A percentile compares a stretch with the other conserved stretches of the same genome.
phyloP scores from a whole-genome alignment of 2,888 invertebrate species.

The Eretmocerus hayati region DNA sequence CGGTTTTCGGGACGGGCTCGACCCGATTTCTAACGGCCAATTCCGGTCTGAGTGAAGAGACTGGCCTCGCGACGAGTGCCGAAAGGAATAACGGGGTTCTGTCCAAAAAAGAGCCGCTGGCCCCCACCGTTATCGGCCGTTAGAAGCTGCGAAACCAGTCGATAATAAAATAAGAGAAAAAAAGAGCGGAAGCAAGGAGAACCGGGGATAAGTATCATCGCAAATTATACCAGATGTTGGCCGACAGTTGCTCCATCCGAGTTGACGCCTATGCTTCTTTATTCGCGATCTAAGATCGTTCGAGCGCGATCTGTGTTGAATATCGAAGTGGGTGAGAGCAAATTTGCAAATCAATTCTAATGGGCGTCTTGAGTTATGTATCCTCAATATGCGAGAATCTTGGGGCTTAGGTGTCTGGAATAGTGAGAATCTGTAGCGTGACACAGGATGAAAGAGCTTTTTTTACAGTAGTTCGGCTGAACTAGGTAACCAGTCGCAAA shows the following conservation, averaged over 20 bases:
- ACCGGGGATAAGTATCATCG: conserved; percentile 13
- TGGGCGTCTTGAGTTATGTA: too few species aligned
- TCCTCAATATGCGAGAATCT: too few species aligned
- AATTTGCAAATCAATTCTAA: too few species aligned
- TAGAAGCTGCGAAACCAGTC: conserved; percentile 40
- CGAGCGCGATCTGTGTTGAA: too few species aligned
- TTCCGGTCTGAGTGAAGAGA: conserved; percentile 2
- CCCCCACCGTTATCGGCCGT: conserved; percentile 38
- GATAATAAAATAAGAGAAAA: conserved; percentile 14
- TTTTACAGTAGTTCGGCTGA: too few species aligned
- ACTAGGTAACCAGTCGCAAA: too few species aligned
- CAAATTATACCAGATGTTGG: conserved; percentile 4
- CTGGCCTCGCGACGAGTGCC: not conserved
- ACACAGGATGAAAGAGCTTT: too few species aligned
- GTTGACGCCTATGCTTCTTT: too few species aligned
- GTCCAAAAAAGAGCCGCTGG: not conserved
- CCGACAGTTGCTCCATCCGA: not conserved
- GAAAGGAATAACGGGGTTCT: not conserved
- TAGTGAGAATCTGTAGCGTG: too few species aligned
- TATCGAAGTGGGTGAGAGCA: too few species aligned
- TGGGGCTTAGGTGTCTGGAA: too few species aligned
- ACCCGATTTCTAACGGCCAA: conserved; percentile 32
- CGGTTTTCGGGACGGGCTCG: conserved; percentile 13
- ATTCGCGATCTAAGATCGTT: too few species aligned
- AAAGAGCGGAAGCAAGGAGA: conserved; percentile 22